Evolutionary conservation across 2,797 vertebrate species (phyloP), one percentile per base, ranked within the genome.

Genomic region (Coranthus polyacanthus): DNA sequence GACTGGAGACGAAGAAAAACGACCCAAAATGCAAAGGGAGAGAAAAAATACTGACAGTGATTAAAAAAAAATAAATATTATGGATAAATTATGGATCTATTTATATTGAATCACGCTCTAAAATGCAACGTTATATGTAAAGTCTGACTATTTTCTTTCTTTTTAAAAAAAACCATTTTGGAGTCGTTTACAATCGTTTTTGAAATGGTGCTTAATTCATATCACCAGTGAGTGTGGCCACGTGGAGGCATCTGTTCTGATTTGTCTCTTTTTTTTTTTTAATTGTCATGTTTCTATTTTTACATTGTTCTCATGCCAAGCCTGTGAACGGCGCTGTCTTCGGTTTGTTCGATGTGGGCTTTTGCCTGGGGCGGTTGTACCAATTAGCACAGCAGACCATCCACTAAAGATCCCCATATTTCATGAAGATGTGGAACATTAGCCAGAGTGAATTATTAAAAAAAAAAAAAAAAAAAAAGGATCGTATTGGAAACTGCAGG

Each of bases 371-470:
- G 89, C 86, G 41, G 37, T 77, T 83, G 81, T 81, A 77, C 79
- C 86, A 88, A 89, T 90, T 90, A 88, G 79, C 72, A 62, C 58
- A 63, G 61, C 79, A 70, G 63, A 83, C 51, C 75, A 26, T 57
- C 78, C 76, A 78, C 75, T 70, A 78, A 85, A 80, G 73, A 82
- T 81, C 37, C 69, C 70, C 77, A 82, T 81, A 80, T 83, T 88
- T 88, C 80, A 85, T 49, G 13, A 70, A 78, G 72, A 85, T 81
- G 66, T 72, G 78, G 59, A 83, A 81, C 85, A 81, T 79, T 77
- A 75, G 65, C 42, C 49, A 15, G 44, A 55, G 65, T 71, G 47
- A 81, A 82, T 82, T 78, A 81, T 80, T 76, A 13, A 47, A 59
- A n/a, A n/a, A n/a, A n/a, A n/a, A n/a, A n/a, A n/a, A n/a, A n/a